Base-by-base conservation (phyloP, 2,888 invertebrate species). In the Idaea aversata region DNA sequence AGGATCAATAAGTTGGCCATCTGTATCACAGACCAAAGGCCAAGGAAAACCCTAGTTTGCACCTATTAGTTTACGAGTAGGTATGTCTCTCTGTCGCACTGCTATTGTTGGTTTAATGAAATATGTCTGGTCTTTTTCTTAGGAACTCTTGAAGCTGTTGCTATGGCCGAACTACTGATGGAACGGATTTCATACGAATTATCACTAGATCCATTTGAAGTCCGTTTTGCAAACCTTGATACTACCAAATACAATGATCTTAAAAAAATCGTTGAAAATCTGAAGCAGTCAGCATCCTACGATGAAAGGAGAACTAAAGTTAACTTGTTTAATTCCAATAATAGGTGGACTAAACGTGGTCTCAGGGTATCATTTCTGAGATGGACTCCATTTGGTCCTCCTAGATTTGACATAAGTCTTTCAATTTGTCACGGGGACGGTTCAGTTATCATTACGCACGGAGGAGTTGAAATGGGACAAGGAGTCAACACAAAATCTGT, bases 381-480 rank as follows among this genome's bases (percentile, higher is more conserved):
- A 70, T 96, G 94, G 87, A 87, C 90, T 0, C 82, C 64, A 16
- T 5, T 6, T 0, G 58, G 62, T 5, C 36, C 61, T 5, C 65
- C 63, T 61, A 63, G 69, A 13, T 63, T 69, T 16, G 72, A 73
- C 16, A 68, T 76, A 0, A 79, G 75, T 61, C 1, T 79, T 0
- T 65, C 73, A 7, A 70, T 77, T 2, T 79, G 65, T 61, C 76
- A 78, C 47, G 91, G 93, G 0, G 96, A 96, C 34, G 96, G 95
- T 0, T 93, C 95, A 0, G 95, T 97, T 0, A 91, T 95, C 1
- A 91, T 97, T 13, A 88, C 94, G 0, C 96, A 96, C 72, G 95
- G 95, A 10, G 96, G 96, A 5, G 88, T 95, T 36, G 96, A 96
- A 90, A 94, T 95, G 85, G 97, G 97, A 0, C 97, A 98, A 88